phyloP scores from a whole-genome alignment of 37 sponge, comb jelly and placozoan genomes.

The Chondrilla cf. caribensis region DNA sequence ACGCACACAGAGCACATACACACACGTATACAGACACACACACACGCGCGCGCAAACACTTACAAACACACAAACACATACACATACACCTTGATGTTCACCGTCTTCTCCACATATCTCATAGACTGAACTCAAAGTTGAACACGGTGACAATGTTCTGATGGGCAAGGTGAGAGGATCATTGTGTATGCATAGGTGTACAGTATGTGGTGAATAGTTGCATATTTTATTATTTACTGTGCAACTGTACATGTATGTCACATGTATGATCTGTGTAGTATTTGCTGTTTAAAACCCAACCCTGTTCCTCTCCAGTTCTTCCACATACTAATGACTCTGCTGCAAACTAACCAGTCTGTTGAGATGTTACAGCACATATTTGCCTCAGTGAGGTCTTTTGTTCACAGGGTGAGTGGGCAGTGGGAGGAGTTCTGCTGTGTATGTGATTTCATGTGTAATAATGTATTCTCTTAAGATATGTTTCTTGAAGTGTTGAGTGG shows the following conservation, averaged over 20 bases:
- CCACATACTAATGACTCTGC: constrained; percentile 50
- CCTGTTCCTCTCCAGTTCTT: constrained; percentile 46
- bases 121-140: constrained; percentile 37
- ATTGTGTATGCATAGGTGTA: no score
- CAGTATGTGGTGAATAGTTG: no score
- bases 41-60: no score
- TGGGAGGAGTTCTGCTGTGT: no score
- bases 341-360: constrained; percentile 61
- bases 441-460: no score
- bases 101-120: no score
- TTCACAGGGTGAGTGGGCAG: constrained; percentile 62
- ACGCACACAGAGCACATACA: no score
- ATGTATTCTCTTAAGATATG: neutral
- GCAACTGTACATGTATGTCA: no score
- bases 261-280: constrained; percentile 12
- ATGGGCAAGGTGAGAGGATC: constrained; percentile 57
- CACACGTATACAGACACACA: no score
- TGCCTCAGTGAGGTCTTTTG: constrained; percentile 59
- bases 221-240: no score
- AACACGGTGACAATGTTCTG: constrained; percentile 66
- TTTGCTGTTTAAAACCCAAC: neutral
- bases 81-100: no score
- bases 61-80: no score
- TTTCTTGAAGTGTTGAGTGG: neutral
- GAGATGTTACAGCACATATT: constrained; percentile 58